A percentile compares a stretch with the other conserved stretches of the same genome.
Evolutionary conservation across 2,113 vertebrate species (phyloP).

Genomic region (Eubucco bourcierii): DNA sequence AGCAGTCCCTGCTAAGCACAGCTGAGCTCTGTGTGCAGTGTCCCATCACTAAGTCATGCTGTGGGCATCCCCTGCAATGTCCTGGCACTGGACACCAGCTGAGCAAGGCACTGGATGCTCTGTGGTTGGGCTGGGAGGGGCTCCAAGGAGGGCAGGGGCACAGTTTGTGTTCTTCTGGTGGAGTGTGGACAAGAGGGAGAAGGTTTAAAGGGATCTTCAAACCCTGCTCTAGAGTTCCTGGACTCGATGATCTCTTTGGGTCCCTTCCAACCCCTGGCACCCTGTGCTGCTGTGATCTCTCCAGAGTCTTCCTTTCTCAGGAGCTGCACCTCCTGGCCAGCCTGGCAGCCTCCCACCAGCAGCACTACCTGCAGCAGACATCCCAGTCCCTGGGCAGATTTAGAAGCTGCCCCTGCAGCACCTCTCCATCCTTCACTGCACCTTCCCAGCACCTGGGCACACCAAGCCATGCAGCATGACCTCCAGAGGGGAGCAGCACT

Average conservation of each 20-base stretch:
- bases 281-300: background rate
- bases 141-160: background rate
- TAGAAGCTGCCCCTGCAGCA: background rate
- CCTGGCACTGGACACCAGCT: background rate
- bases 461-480: background rate
- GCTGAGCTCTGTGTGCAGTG: too few species aligned
- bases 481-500: background rate
- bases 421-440: background rate
- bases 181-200: background rate
- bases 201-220: background rate
- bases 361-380: background rate
- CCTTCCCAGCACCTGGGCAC: background rate
- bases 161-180: background rate
- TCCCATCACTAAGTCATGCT: too few species aligned
- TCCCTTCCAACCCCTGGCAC: too few species aligned
- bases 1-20: too few species aligned
- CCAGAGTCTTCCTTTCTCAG: background rate
- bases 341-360: fast-evolving
- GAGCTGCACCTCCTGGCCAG: background rate
- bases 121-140: background rate
- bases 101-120: background rate
- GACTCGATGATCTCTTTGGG: too few species aligned
- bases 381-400: background rate
- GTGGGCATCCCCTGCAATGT: background rate
- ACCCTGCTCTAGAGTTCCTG: background rate